phyloP scores from a whole-genome alignment of 2,797 vertebrate genomes.

The Gambusia yucatana region DNA sequence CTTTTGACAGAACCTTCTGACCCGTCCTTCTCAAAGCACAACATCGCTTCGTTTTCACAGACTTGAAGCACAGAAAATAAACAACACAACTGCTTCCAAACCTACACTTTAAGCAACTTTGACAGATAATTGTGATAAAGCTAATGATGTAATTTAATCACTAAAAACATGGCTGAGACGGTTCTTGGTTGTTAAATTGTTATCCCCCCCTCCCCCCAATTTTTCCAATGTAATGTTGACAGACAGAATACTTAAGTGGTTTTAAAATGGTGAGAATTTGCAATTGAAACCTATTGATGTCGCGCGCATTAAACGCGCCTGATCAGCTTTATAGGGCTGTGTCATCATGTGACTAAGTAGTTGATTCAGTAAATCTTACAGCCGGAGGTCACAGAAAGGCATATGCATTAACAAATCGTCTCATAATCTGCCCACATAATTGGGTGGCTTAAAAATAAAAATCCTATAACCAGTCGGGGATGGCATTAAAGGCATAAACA shows the following conservation, averaged over 20 bases:
- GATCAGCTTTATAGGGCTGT: slow-evolving; percentile 55
- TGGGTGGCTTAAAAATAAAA: slow-evolving; percentile 55
- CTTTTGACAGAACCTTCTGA: background rate
- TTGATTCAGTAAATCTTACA: slow-evolving; percentile 55
- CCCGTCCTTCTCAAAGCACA: background rate
- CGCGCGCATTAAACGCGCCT: slow-evolving; percentile 37
- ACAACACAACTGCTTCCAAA: background rate
- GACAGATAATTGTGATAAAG: slow-evolving; percentile 46
- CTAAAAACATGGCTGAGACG: slow-evolving; percentile 30
- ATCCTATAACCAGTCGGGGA: slow-evolving; percentile 59
- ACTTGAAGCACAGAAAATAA: background rate
- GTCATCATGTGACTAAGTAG: slow-evolving; percentile 52
- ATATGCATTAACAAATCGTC: slow-evolving; percentile 33
- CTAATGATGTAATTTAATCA: slow-evolving; percentile 34
- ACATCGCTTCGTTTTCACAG: background rate
- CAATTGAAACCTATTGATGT: slow-evolving; percentile 18
- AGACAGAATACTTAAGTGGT: slow-evolving; percentile 21
- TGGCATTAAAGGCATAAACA: slow-evolving; percentile 65
- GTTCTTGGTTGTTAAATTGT: slow-evolving; percentile 34
- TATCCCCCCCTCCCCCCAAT: slow-evolving; percentile 33
- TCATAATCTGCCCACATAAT: slow-evolving; percentile 63
- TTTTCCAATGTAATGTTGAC: slow-evolving; percentile 35
- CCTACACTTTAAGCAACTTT: slow-evolving; percentile 7
- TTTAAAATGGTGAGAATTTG: slow-evolving; percentile 29
- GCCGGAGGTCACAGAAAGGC: slow-evolving; percentile 59